Evolutionary conservation across 2,113 vertebrate genomes (phyloP), one percentile per base, ranked within the genome.

Genomic region (Terrapene triunguis): DNA sequence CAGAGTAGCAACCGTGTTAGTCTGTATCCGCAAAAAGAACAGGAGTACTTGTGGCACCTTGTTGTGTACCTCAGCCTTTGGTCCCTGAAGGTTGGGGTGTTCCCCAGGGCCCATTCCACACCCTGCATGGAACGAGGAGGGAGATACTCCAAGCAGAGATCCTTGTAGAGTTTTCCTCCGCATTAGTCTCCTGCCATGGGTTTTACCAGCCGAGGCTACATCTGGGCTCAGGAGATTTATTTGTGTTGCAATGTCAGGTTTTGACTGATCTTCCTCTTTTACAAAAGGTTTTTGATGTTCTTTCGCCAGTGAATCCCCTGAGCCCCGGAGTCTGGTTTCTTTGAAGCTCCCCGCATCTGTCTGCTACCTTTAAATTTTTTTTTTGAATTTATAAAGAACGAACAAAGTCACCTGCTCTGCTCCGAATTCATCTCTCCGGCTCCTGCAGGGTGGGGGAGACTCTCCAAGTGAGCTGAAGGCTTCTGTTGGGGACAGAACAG

Each of bases 191-290:
- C 55, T 84, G n/a, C 0, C 0, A 1, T 80, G 55, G 25, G 48
- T 59, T 89, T 88, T 62, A 38, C 69, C 27, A 8, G 72, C 86
- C 57, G 72, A 80, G 25, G 4, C 35, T 82, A 32, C 89, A 92
- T 74, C 81, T 93, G 65, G 29, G n/a, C 86, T 62, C 53, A 32
- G 1, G 0, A 35, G 84, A 88, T 5, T 38, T 47, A 32, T 55
- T 85, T 86, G 91, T 91, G 72, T 91, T 38, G n/a, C 9, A 22
- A 9, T 8, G 16, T n/a, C 65, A 72, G 65, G 19, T 96, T 79
- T 94, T 80, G 90, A 82, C 48, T 89, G 87, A 85, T 96, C 85
- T 96, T 92, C 89, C 69, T 44, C 81, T 93, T 96, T 82, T 89
- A 82, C 93, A 53, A 88, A 42, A 21, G 11, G 1, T 82, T 35